Evolutionary conservation across 1,140 invertebrate species (phyloP).

Genomic region (Hermatobates lingyangjiaoensis): DNA sequence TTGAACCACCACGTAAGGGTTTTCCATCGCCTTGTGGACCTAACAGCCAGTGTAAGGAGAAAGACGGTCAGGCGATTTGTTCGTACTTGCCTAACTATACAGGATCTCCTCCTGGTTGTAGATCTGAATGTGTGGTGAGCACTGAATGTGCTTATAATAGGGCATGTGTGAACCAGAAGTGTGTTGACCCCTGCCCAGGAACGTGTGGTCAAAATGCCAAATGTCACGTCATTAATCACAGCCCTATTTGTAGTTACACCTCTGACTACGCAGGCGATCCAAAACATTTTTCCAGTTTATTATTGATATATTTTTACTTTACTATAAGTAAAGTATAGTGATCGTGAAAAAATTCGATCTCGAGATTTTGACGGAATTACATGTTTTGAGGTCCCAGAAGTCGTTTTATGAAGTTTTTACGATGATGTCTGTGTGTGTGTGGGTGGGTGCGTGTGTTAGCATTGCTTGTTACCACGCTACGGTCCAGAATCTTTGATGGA

Average conservation of each 20-base stretch:
- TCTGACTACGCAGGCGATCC: constrained; percentile 40
- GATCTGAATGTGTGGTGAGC: constrained; percentile 54
- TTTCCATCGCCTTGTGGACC: constrained; percentile 50
- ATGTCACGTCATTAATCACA: constrained; percentile 6
- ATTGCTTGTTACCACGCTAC: too few relatives aligned
- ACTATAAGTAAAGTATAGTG: too few relatives aligned
- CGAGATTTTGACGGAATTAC: too few relatives aligned
- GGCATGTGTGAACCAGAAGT: constrained; percentile 59
- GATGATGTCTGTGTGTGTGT: too few relatives aligned
- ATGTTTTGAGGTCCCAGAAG: too few relatives aligned
- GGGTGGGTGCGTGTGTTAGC: too few relatives aligned
- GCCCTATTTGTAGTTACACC: constrained; percentile 42
- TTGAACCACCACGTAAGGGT: constrained; percentile 22
- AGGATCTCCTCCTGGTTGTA: constrained; percentile 51
- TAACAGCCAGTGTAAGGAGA: constrained; percentile 50
- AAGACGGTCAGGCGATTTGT: constrained; percentile 48
- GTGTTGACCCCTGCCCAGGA: constrained; percentile 56
- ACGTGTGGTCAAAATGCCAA: constrained; percentile 44
- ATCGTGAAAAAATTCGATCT: too few relatives aligned
- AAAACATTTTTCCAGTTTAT: too few relatives aligned
- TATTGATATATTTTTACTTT: too few relatives aligned
- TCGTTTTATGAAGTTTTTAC: too few relatives aligned
- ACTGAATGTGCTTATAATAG: constrained; percentile 46
- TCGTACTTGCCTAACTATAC: constrained; percentile 47
- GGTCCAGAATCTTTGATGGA: too few relatives aligned